Percentiles rank a stretch among this genome's conserved stretches.
phyloP scores from a whole-genome alignment of 2,888 invertebrate genomes.

The Synanthedon tipuliformis region DNA sequence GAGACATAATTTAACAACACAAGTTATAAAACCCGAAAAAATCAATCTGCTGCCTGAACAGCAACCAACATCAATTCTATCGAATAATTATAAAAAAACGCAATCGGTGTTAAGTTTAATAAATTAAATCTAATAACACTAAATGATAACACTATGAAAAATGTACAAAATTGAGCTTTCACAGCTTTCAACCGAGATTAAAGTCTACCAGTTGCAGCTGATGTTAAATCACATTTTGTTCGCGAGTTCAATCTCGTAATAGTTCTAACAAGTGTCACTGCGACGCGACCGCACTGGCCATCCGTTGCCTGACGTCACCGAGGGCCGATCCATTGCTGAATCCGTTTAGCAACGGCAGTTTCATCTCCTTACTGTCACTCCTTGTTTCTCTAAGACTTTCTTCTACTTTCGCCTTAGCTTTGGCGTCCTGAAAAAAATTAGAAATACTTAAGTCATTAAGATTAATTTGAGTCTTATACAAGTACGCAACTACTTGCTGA shows the following conservation, averaged over 20 bases:
- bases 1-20: too few species aligned
- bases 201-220: not conserved
- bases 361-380: constrained; percentile 43
- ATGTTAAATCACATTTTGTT: not conserved
- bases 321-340: constrained; percentile 53
- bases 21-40: too few species aligned
- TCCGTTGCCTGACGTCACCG: constrained; percentile 52
- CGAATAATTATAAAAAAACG: constrained; percentile 2
- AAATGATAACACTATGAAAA: constrained; percentile 16
- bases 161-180: constrained; percentile 33
- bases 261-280: constrained; percentile 27
- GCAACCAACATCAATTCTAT: not conserved
- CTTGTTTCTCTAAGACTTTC: constrained; percentile 1
- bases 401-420: constrained; percentile 34
- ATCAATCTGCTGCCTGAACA: too few species aligned
- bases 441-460: not conserved
- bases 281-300: constrained; percentile 60
- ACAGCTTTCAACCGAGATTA: not conserved
- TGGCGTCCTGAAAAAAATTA: constrained; percentile 20
- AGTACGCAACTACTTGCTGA: too few species aligned
- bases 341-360: constrained; percentile 48
- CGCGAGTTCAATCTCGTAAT: not conserved
- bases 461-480: too few species aligned
- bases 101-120: constrained; percentile 2
- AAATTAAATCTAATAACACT: constrained; percentile 32